Percentiles rank a stretch among this genome's conserved stretches.
Evolutionary conservation across 1,140 invertebrate species (phyloP).

Genomic region (Nephotettix cincticeps): DNA sequence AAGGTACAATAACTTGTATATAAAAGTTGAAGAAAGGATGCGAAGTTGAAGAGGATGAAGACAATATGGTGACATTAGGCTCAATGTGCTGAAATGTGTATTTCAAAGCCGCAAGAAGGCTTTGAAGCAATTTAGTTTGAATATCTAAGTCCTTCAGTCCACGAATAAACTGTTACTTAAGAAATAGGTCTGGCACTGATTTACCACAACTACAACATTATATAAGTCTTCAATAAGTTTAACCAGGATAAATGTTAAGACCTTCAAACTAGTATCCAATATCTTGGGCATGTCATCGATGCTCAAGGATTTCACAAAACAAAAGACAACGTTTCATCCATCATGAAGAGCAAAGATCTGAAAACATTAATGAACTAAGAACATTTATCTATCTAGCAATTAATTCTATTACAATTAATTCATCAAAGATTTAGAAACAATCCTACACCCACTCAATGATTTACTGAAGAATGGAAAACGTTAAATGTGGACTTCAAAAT

Average conservation of each 20-base stretch:
- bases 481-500: not conserved
- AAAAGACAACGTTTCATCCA: conserved; percentile 38
- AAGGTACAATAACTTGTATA: conserved; percentile 7
- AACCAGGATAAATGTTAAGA: conserved; percentile 29
- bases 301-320: conserved; percentile 34
- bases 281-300: conserved; percentile 39
- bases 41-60: no score
- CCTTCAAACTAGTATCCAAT: conserved; percentile 29
- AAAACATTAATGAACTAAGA: conserved; percentile 38
- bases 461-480: conserved; percentile 10
- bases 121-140: no score
- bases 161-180: no score
- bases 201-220: no score
- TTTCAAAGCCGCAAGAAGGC: no score
- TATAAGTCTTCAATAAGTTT: no score
- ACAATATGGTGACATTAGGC: no score
- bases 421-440: conserved; percentile 33
- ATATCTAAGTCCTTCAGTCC: no score
- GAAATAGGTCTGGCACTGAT: no score
- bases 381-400: conserved; percentile 44
- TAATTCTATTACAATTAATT: conserved; percentile 45
- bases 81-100: no score
- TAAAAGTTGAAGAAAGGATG: no score
- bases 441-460: conserved; percentile 32
- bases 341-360: conserved; percentile 31